Evolutionary conservation across 2,113 vertebrate genomes (phyloP).

Genomic region (Paradoxurus hermaphroditus): DNA sequence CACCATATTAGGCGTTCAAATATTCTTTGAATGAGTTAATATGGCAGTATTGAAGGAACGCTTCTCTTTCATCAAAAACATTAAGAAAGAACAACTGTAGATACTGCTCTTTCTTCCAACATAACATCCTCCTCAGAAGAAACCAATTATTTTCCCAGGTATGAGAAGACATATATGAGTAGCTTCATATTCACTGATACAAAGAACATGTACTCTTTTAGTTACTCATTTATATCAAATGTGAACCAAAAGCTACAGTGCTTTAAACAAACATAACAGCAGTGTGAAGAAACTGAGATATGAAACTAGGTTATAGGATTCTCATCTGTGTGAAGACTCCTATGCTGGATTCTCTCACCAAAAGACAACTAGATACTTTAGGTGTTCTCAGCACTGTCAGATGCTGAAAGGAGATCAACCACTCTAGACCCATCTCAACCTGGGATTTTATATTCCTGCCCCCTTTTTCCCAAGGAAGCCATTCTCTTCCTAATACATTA

Average conservation of each 20-base stretch:
- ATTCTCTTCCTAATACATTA: neutral
- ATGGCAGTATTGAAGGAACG: neutral
- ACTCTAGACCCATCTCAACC: neutral
- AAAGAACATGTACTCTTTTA: conserved; percentile 13
- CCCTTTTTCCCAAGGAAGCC: neutral
- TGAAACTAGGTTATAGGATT: neutral
- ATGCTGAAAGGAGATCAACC: neutral
- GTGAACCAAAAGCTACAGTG: neutral
- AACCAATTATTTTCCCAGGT: neutral
- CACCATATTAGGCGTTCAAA: neutral
- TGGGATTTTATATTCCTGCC: neutral
- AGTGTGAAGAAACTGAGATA: neutral
- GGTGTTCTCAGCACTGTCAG: neutral
- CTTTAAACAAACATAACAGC: neutral
- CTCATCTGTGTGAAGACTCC: neutral
- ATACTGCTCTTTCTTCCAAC: neutral
- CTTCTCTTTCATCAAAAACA: neutral
- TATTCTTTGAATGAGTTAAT: neutral
- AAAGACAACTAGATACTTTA: neutral
- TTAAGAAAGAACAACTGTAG: neutral
- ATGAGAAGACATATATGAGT: neutral
- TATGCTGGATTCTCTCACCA: neutral
- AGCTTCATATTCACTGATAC: neutral
- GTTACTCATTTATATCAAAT: neutral
- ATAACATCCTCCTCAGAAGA: neutral